Conservation (phyloP, 2,797 vertebrate genomes). For the Hephaestus fuliginosus region DNA sequence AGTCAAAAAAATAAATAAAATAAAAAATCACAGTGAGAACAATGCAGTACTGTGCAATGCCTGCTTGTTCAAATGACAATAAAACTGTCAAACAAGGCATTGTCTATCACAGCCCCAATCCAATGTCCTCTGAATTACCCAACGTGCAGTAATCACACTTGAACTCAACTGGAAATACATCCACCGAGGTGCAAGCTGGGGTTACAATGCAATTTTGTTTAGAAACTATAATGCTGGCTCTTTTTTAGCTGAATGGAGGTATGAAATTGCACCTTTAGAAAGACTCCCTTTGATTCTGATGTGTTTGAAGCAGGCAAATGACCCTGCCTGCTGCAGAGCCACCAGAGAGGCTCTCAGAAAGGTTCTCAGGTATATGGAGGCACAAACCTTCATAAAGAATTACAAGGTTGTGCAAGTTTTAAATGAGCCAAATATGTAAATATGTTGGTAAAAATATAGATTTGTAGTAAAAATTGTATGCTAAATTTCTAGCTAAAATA, state of each 20-base stretch:
- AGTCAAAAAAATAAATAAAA: background rate
- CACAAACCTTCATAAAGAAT: background rate
- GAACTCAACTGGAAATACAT: background rate
- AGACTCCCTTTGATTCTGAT: conserved; percentile 11
- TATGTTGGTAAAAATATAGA: background rate
- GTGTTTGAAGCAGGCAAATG: conserved; percentile 9
- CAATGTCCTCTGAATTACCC: background rate
- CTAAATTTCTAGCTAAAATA: background rate
- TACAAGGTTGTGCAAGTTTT: background rate
- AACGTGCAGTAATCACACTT: background rate
- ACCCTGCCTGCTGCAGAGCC: background rate
- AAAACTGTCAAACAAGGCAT: conserved; percentile 16
- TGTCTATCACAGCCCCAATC: background rate
- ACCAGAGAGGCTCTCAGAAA: conserved; percentile 1
- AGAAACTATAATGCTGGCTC: conserved; percentile 2
- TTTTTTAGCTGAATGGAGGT: background rate
- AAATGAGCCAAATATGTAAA: background rate
- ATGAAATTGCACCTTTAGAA: conserved; percentile 5
- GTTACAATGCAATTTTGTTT: background rate
- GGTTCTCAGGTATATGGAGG: background rate
- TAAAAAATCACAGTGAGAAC: background rate
- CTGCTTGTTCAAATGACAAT: conserved; percentile 24
- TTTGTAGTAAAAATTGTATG: background rate
- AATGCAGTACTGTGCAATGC: background rate
- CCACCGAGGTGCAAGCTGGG: background rate